These are phyloP conservation scores for Chlamydotis undulata DNA, from an alignment of 2,113 vertebrate species.

Conservation along the genomic window DNA sequence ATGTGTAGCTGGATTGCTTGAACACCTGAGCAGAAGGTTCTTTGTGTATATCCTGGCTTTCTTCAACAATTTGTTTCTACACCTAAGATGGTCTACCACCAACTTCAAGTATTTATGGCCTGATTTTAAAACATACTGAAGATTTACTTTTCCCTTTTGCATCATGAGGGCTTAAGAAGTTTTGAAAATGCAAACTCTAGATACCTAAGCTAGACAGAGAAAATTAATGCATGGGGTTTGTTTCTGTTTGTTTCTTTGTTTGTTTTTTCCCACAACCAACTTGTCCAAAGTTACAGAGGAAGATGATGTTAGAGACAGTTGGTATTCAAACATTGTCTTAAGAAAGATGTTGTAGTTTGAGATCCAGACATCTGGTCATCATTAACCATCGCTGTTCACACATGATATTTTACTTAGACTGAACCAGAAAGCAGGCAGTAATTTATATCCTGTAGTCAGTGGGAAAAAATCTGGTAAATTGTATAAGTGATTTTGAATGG, in stretches of 20 bases:
- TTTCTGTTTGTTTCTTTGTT: background rate
- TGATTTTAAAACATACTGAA: background rate
- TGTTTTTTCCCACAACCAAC: background rate
- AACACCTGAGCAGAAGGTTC: background rate
- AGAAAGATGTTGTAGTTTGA: background rate
- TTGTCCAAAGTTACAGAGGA: background rate
- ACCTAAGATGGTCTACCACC: background rate
- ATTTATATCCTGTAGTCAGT: constrained; percentile 14
- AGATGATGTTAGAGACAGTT: background rate
- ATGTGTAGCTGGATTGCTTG: background rate
- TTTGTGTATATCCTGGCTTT: background rate
- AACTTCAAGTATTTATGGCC: background rate
- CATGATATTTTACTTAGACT: constrained; percentile 23
- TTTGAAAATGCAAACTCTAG: background rate
- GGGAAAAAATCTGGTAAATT: constrained; percentile 22
- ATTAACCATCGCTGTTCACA: background rate
- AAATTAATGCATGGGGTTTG: background rate
- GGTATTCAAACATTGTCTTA: background rate
- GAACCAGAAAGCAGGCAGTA: background rate
- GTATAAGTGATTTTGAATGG: background rate
- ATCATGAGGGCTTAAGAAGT: background rate
- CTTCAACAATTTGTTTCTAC: background rate
- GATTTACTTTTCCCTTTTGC: background rate
- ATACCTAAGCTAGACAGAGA: background rate
- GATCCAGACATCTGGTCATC: constrained; percentile 39